Percentiles rank a stretch among this genome's conserved stretches.
Conservation (phyloP, 2,888 invertebrate genomes). For the Anticlea derivata region DNA sequence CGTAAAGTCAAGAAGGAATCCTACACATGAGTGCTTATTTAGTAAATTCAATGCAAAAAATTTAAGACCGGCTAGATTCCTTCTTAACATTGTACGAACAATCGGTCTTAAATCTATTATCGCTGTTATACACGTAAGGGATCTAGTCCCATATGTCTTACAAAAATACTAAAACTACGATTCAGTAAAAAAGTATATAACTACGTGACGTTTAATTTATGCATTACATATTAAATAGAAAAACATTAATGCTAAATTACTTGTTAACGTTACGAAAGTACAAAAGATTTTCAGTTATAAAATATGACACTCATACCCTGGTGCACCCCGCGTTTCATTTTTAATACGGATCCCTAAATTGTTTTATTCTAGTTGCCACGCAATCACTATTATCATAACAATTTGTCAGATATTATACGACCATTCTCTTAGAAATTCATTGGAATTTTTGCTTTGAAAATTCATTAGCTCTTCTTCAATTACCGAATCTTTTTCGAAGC, state of each 20-base stretch:
- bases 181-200: slow-evolving; percentile 77
- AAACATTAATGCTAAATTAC: slow-evolving; percentile 76
- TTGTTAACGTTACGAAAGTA: slow-evolving; percentile 78
- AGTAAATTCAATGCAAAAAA: slow-evolving; percentile 38
- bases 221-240: slow-evolving; percentile 74
- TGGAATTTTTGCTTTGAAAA: slow-evolving; percentile 46
- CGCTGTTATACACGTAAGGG: slow-evolving; percentile 83
- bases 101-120: slow-evolving; percentile 73
- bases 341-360: slow-evolving; percentile 45
- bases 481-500: slow-evolving; percentile 21
- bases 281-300: slow-evolving; percentile 73
- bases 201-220: slow-evolving; percentile 73
- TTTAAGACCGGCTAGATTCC: slow-evolving; percentile 47
- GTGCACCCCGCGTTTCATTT: slow-evolving; percentile 79
- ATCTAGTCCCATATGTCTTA: slow-evolving; percentile 64
- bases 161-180: slow-evolving; percentile 79
- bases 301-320: slow-evolving; percentile 84
- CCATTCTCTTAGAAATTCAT: slow-evolving; percentile 36
- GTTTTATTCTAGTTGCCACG: slow-evolving; percentile 75
- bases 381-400: slow-evolving; percentile 79
- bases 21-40: slow-evolving; percentile 39
- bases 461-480: slow-evolving; percentile 30
- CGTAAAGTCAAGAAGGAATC: slow-evolving; percentile 60
- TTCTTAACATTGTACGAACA: slow-evolving; percentile 58
- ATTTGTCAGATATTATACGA: slow-evolving; percentile 81